These are phyloP conservation scores for Agonopterix arenella DNA, from an alignment of 2,888 invertebrate genomes.

Conservation along the genomic window DNA sequence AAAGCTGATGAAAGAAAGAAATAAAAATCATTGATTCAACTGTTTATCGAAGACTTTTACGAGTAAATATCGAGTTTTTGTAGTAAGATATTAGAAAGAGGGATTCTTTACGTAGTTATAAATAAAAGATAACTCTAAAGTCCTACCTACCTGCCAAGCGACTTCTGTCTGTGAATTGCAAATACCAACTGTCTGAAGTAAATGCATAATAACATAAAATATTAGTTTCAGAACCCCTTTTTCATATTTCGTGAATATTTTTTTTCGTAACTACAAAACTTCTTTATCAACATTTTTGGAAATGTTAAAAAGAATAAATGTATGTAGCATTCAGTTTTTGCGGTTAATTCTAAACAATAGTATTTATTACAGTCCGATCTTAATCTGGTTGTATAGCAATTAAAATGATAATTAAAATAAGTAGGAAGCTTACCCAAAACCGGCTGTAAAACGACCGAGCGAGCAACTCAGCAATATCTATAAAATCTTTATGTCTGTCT, in stretches of 20 bases:
- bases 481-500: slow-evolving; percentile 53
- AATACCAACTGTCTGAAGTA: slow-evolving; percentile 52
- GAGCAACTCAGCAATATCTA: slow-evolving; percentile 41
- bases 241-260: too few species aligned
- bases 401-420: slow-evolving; percentile 67
- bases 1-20: too few species aligned
- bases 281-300: too few species aligned
- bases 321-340: slow-evolving; percentile 19
- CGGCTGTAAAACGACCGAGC: slow-evolving; percentile 55
- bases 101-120: slow-evolving; percentile 62
- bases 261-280: too few species aligned
- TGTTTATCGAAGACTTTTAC: too few species aligned
- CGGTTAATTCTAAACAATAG: slow-evolving; percentile 51
- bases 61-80: slow-evolving; percentile 18
- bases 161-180: slow-evolving; percentile 70
- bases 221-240: background rate
- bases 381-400: slow-evolving; percentile 52
- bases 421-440: slow-evolving; percentile 58
- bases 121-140: slow-evolving; percentile 72
- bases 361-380: slow-evolving; percentile 39
- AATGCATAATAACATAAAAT: slow-evolving; percentile 35
- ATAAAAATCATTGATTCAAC: too few species aligned
- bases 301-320: background rate
- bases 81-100: slow-evolving; percentile 29
- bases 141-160: slow-evolving; percentile 57